A percentile compares a stretch with the other conserved stretches of the same genome.
Conservation (phyloP, 2,113 vertebrate species). For the Lampris megalopsis region DNA sequence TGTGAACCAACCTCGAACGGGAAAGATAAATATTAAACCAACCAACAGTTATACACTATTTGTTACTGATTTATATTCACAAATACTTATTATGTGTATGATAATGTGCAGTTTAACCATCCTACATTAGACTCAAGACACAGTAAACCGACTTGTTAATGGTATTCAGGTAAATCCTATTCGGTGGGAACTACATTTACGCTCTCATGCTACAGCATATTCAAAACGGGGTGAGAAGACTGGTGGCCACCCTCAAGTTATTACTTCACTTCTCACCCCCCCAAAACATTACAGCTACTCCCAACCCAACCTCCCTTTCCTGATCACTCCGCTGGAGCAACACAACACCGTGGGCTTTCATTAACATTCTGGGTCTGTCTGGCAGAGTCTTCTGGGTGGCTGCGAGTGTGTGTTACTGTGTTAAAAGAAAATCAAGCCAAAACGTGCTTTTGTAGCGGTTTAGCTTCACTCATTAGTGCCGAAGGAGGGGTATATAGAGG, state of each 20-base stretch:
- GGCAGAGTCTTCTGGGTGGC: slow-evolving; percentile 37
- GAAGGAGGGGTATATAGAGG: slow-evolving; percentile 50
- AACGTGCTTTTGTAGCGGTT: slow-evolving; percentile 43
- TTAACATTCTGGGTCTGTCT: slow-evolving; percentile 49
- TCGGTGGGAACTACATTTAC: not conserved
- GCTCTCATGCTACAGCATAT: not conserved
- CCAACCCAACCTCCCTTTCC: slow-evolving; percentile 7
- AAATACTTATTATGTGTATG: too few relatives aligned
- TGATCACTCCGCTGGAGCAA: slow-evolving; percentile 40
- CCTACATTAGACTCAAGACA: too few relatives aligned
- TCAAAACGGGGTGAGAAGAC: not conserved
- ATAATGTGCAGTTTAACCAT: too few relatives aligned
- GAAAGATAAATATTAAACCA: too few relatives aligned
- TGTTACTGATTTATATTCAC: too few relatives aligned
- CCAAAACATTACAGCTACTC: slow-evolving; percentile 14
- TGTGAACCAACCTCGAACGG: too few relatives aligned
- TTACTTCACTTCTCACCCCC: slow-evolving; percentile 33
- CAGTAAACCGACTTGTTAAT: too few relatives aligned
- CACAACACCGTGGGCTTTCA: slow-evolving; percentile 28
- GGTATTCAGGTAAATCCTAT: not conserved
- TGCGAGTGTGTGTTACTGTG: slow-evolving; percentile 38
- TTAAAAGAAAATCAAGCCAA: slow-evolving; percentile 34
- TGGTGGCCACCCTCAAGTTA: not conserved
- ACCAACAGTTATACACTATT: too few relatives aligned
- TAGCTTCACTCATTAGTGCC: slow-evolving; percentile 60